Evolutionary conservation across 2,113 vertebrate species (phyloP).

Genomic region (Chamaetylas fuelleborni): DNA sequence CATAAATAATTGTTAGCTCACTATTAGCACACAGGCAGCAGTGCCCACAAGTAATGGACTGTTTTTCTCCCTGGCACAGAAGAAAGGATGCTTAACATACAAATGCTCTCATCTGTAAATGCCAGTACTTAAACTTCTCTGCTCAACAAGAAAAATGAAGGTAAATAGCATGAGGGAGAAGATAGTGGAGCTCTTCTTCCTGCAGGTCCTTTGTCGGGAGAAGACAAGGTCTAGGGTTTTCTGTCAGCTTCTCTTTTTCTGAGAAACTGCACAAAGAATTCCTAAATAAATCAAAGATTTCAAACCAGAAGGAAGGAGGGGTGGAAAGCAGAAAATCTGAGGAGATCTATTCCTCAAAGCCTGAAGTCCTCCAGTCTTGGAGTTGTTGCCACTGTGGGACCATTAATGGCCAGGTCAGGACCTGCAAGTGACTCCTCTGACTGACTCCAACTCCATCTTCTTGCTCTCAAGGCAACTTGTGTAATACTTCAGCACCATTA

Average conservation of each 20-base stretch:
- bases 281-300: neutral
- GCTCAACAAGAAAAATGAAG: neutral
- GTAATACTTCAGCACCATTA: neutral
- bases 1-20: neutral
- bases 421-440: neutral
- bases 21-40: neutral
- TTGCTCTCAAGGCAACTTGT: neutral
- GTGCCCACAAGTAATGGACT: neutral
- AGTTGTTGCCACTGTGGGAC: neutral
- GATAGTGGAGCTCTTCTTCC: neutral
- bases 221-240: neutral
- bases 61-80: neutral
- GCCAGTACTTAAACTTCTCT: neutral
- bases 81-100: neutral
- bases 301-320: neutral
- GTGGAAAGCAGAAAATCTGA: neutral
- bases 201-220: neutral
- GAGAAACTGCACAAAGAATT: neutral
- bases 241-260: neutral
- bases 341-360: neutral
- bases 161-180: neutral
- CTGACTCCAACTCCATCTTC: neutral
- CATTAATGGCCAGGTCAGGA: neutral
- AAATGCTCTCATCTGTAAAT: neutral
- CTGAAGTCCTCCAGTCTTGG: neutral